Conservation (phyloP, 2,113 vertebrate species). For the Notothenia coriiceps region DNA sequence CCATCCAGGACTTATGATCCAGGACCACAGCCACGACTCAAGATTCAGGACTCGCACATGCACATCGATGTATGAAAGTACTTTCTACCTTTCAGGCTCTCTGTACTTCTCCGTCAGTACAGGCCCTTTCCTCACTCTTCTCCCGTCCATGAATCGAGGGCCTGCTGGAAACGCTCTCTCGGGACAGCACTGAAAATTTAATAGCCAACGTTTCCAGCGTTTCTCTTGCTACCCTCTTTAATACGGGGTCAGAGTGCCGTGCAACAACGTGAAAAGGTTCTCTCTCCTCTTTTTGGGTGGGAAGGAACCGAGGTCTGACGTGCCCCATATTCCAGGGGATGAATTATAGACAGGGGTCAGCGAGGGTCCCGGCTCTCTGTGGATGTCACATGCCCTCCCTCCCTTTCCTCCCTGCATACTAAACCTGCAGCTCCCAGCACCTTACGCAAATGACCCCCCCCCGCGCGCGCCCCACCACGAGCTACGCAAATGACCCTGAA, state of each 20-base stretch:
- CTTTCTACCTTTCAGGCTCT: slow-evolving; percentile 3
- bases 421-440: slow-evolving; percentile 68
- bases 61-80: slow-evolving; percentile 8
- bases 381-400: slow-evolving; percentile 78
- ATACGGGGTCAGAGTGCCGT: slow-evolving; percentile 81
- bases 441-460: slow-evolving; percentile 73
- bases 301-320: slow-evolving; percentile 68
- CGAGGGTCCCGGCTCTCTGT: slow-evolving; percentile 81
- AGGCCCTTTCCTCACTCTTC: slow-evolving; percentile 38
- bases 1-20: too few relatives aligned
- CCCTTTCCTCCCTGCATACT: slow-evolving; percentile 80
- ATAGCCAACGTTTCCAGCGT: slow-evolving; percentile 72
- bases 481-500: slow-evolving; percentile 80
- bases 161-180: slow-evolving; percentile 60
- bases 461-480: slow-evolving; percentile 45
- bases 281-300: slow-evolving; percentile 77
- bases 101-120: slow-evolving; percentile 35
- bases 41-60: too few relatives aligned
- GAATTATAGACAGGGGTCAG: slow-evolving; percentile 88
- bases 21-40: too few relatives aligned
- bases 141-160: slow-evolving; percentile 47
- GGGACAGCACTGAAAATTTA: slow-evolving; percentile 83
- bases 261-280: slow-evolving; percentile 79
- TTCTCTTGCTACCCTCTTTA: slow-evolving; percentile 77
- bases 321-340: slow-evolving; percentile 80